Conservation (phyloP, 2,888 invertebrate species). For the Watsonalla binaria region DNA sequence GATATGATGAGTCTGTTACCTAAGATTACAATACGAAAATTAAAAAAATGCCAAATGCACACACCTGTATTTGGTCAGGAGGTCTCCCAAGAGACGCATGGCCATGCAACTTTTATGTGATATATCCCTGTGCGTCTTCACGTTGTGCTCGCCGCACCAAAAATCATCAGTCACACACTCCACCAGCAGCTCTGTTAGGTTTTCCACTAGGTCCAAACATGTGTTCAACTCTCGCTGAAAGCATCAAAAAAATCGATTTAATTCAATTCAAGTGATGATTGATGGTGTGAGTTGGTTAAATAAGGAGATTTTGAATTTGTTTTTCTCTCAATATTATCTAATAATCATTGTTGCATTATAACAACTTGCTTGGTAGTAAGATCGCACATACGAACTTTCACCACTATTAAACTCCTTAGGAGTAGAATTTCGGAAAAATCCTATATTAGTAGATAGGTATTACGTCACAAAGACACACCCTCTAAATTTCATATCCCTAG, state of each 20-base stretch:
- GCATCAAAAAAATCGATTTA: slow-evolving; percentile 1
- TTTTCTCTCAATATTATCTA: not conserved
- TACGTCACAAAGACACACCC: too few species aligned
- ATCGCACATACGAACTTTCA: too few species aligned
- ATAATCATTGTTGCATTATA: too few species aligned
- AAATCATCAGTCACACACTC: slow-evolving; percentile 74
- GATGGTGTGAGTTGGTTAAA: too few species aligned
- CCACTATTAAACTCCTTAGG: too few species aligned
- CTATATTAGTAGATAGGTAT: too few species aligned
- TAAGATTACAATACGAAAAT: too few species aligned
- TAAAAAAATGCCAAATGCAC: slow-evolving; percentile 9
- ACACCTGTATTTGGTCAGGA: slow-evolving; percentile 75
- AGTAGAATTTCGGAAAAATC: too few species aligned
- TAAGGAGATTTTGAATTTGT: not conserved
- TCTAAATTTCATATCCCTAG: too few species aligned
- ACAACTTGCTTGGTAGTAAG: too few species aligned
- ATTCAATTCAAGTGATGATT: not conserved
- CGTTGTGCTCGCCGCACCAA: slow-evolving; percentile 70
- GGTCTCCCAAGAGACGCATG: slow-evolving; percentile 79
- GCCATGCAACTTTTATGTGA: slow-evolving; percentile 74
- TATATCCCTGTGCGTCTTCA: slow-evolving; percentile 65
- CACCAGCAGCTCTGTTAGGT: slow-evolving; percentile 70
- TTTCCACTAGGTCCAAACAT: slow-evolving; percentile 64
- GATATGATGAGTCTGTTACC: too few species aligned
- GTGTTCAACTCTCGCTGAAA: slow-evolving; percentile 74